Evolutionary conservation across 2,888 invertebrate genomes (phyloP).

Genomic region (Parapristionchus giblindavisi): DNA sequence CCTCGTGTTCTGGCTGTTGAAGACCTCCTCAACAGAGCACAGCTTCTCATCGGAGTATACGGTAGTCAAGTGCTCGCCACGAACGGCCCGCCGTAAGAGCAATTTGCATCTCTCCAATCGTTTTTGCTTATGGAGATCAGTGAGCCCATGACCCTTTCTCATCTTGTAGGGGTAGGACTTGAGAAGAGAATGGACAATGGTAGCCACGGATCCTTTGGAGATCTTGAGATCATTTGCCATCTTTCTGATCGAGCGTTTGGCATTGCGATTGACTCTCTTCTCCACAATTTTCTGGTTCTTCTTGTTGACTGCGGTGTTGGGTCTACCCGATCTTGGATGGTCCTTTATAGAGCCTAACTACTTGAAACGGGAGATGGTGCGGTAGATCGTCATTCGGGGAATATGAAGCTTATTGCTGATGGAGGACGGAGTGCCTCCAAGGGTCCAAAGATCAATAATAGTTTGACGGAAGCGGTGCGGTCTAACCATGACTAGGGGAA

Average conservation of each 20-base stretch:
- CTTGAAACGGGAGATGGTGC: neutral
- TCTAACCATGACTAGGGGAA: neutral
- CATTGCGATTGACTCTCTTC: neutral
- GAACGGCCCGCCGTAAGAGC: too few relatives aligned
- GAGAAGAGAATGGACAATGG: too few relatives aligned
- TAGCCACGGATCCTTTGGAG: neutral
- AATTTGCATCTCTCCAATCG: too few relatives aligned
- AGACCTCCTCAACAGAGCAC: too few relatives aligned
- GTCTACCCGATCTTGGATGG: neutral
- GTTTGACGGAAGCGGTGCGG: neutral
- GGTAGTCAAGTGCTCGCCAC: too few relatives aligned
- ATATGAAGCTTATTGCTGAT: neutral
- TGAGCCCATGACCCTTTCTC: too few relatives aligned
- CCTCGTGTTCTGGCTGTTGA: too few relatives aligned
- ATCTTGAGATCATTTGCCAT: neutral
- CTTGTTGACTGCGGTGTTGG: neutral
- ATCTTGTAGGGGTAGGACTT: too few relatives aligned
- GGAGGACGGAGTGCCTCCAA: too few relatives aligned
- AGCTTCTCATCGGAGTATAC: too few relatives aligned
- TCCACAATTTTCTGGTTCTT: neutral
- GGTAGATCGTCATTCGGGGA: neutral
- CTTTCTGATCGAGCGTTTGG: neutral
- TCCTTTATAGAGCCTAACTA: neutral
- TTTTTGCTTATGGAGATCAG: too few relatives aligned
- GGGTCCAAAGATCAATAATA: neutral